phyloP scores from a whole-genome alignment of 2,888 invertebrate genomes.

The Halocaridina rubra region DNA sequence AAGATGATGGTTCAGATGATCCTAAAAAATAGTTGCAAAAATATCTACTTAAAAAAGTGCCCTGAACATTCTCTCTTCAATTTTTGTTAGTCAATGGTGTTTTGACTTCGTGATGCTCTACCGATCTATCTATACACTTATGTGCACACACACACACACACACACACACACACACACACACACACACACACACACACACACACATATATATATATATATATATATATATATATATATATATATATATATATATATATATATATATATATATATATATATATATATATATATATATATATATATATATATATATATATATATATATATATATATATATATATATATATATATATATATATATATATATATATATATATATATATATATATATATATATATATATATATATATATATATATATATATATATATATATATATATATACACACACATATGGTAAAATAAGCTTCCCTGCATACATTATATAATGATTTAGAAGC shows the following conservation, averaged over 20 bases:
- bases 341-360: not conserved
- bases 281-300: constrained; percentile 3
- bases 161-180: not conserved
- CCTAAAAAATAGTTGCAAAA: too few relatives aligned
- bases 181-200: not conserved
- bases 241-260: constrained; percentile 7
- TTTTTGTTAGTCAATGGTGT: too few relatives aligned
- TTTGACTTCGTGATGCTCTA: not conserved
- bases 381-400: not conserved
- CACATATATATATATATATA: constrained; percentile 14
- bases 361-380: not conserved
- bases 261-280: constrained; percentile 12
- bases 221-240: constrained; percentile 11
- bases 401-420: not conserved
- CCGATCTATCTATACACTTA: not conserved
- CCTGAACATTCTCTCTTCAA: too few relatives aligned
- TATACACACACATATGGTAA: not conserved
- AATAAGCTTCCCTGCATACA: not conserved
- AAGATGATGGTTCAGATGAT: too few relatives aligned
- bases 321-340: constrained; percentile 10
- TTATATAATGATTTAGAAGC: not conserved
- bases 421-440: constrained; percentile 4
- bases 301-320: not conserved
- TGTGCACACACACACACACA: not conserved
- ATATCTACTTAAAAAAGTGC: too few relatives aligned